Evolutionary conservation across 2,888 invertebrate genomes (phyloP).

Genomic region (Melikaiella ostensackeni): DNA sequence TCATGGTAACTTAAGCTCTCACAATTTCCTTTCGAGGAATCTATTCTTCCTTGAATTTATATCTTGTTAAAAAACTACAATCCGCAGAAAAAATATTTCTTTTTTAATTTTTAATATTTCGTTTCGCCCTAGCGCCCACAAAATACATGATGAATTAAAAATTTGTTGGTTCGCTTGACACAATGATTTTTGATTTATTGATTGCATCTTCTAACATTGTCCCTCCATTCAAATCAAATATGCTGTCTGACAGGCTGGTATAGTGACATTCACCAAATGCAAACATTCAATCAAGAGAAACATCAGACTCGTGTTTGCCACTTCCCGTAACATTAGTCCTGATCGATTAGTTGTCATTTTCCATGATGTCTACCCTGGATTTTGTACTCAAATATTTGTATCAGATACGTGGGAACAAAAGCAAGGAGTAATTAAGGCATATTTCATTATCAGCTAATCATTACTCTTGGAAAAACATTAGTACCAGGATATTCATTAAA

Average conservation of each 20-base stretch:
- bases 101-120: too few species aligned
- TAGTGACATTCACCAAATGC: not conserved
- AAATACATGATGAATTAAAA: not conserved
- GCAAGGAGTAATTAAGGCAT: too few species aligned
- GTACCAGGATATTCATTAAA: too few species aligned
- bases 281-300: conserved; percentile 36
- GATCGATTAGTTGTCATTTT: conserved; percentile 17
- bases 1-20: too few species aligned
- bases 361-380: conserved; percentile 5
- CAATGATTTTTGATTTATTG: conserved; percentile 5
- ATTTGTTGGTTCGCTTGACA: not conserved
- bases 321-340: not conserved
- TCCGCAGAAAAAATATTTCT: too few species aligned
- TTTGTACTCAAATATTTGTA: conserved; percentile 6
- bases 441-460: too few species aligned
- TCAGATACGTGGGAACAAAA: not conserved
- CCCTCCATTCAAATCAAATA: conserved; percentile 12
- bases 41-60: too few species aligned
- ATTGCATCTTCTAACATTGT: conserved; percentile 6
- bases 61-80: too few species aligned
- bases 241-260: conserved; percentile 7
- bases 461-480: too few species aligned
- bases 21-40: too few species aligned
- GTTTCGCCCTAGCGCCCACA: too few species aligned
- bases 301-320: conserved; percentile 14